These are phyloP conservation scores for Craterocephalus amniculus DNA, from an alignment of 2,797 vertebrate genomes.

Conservation along the genomic window DNA sequence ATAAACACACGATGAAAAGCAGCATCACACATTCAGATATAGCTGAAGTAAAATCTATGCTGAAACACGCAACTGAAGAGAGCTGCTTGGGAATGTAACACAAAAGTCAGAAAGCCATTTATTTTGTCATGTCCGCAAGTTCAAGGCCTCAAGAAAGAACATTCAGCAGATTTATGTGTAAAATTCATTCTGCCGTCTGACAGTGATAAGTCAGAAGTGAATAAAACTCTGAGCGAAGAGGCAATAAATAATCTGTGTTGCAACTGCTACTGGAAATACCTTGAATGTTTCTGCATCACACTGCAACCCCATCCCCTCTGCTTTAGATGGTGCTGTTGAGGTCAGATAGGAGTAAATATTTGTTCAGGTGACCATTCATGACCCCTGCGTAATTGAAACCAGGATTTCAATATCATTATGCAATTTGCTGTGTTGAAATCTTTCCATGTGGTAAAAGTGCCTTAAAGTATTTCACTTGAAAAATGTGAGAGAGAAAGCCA, in stretches of 20 bases:
- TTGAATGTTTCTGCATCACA: background rate
- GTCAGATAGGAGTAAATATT: constrained; percentile 11
- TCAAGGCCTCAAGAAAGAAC: background rate
- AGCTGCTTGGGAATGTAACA: background rate
- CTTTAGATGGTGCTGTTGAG: constrained; percentile 45
- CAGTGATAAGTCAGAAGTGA: background rate
- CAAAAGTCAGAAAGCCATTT: background rate
- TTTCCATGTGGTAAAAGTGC: background rate
- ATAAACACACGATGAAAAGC: background rate
- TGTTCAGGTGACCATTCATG: constrained; percentile 1
- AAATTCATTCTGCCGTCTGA: background rate
- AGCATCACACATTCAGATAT: background rate
- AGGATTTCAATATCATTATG: background rate
- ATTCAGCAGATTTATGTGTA: background rate
- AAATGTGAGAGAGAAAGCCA: constrained; percentile 13
- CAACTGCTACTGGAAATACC: background rate
- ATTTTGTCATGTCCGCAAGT: background rate
- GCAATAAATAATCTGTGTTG: constrained; percentile 1
- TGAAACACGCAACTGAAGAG: background rate
- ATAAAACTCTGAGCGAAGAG: too few species aligned
- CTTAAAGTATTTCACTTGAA: constrained; percentile 17
- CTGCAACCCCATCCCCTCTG: constrained; percentile 23
- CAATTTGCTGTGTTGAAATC: constrained; percentile 1
- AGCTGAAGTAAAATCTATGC: background rate
- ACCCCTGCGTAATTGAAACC: constrained; percentile 6